A percentile compares a stretch with the other conserved stretches of the same genome.
Evolutionary conservation across 1,140 invertebrate species (phyloP).

Genomic region (Pissodes strobi): DNA sequence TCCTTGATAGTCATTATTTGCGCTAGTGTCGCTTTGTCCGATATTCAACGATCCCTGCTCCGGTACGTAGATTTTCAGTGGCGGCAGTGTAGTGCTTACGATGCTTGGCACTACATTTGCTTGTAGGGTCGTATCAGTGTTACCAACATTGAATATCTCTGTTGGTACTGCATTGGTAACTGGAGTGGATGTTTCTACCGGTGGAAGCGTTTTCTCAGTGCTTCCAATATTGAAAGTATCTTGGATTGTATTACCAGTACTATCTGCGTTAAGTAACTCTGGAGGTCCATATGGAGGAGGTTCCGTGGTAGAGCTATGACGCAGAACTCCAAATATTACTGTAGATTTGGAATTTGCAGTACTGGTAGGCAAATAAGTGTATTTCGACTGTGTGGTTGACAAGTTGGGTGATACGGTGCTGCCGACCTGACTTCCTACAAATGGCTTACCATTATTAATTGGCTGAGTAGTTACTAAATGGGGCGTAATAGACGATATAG

Average conservation of each 20-base stretch:
- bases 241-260: neutral
- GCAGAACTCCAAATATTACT: conserved; percentile 27
- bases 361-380: conserved; percentile 30
- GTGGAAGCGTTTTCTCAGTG: conserved; percentile 13
- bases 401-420: conserved; percentile 27
- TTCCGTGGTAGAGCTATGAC: conserved; percentile 15
- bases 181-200: conserved; percentile 10
- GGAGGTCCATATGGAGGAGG: conserved; percentile 13
- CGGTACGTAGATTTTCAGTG: conserved; percentile 8
- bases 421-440: conserved; percentile 46
- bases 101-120: conserved; percentile 11
- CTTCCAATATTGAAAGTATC: conserved; percentile 2
- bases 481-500: conserved; percentile 50
- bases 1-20: neutral
- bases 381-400: conserved; percentile 22
- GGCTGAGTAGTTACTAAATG: conserved; percentile 46
- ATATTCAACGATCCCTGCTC: conserved; percentile 25
- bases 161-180: conserved; percentile 28
- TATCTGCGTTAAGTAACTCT: conserved; percentile 7
- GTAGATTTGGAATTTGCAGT: conserved; percentile 11
- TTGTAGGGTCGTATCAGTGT: conserved; percentile 28
- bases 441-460: conserved; percentile 51
- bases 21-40: neutral
- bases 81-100: conserved; percentile 1
- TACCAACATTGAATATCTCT: conserved; percentile 33